phyloP scores from a whole-genome alignment of 2,797 vertebrate genomes.

The Ataeniobius toweri region DNA sequence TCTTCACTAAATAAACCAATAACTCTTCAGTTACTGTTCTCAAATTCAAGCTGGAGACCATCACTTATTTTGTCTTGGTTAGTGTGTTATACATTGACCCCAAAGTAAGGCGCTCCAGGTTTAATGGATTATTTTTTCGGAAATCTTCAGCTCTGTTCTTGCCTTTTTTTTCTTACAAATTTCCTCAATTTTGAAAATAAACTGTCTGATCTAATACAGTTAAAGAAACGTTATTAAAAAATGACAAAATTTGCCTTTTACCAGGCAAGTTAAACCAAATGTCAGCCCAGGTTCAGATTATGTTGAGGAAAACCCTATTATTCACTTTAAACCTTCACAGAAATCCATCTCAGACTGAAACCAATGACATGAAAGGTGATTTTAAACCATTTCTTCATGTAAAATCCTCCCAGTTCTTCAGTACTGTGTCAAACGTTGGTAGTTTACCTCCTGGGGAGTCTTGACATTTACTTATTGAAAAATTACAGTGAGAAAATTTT shows the following conservation, averaged over 20 bases:
- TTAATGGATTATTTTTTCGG: neutral
- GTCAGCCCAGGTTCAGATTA: neutral
- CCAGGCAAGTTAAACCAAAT: neutral
- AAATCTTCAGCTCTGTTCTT: neutral
- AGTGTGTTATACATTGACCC: neutral
- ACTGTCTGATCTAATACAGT: neutral
- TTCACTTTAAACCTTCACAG: neutral
- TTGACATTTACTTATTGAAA: neutral
- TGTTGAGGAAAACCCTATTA: neutral
- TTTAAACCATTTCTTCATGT: neutral
- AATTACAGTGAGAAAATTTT: neutral
- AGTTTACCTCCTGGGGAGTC: too few species aligned
- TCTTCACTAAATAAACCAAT: neutral
- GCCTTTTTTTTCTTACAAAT: neutral
- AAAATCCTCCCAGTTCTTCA: neutral
- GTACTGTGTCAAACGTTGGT: neutral
- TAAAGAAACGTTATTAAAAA: neutral
- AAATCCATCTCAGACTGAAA: neutral
- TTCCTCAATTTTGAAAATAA: neutral
- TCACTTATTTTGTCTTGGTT: neutral
- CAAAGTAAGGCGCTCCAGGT: neutral
- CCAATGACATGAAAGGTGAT: neutral
- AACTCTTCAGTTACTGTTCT: neutral
- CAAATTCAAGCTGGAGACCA: neutral
- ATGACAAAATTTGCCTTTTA: neutral